Evolutionary conservation across 2,888 invertebrate genomes (phyloP).

Genomic region (Pimpla rufipes): DNA sequence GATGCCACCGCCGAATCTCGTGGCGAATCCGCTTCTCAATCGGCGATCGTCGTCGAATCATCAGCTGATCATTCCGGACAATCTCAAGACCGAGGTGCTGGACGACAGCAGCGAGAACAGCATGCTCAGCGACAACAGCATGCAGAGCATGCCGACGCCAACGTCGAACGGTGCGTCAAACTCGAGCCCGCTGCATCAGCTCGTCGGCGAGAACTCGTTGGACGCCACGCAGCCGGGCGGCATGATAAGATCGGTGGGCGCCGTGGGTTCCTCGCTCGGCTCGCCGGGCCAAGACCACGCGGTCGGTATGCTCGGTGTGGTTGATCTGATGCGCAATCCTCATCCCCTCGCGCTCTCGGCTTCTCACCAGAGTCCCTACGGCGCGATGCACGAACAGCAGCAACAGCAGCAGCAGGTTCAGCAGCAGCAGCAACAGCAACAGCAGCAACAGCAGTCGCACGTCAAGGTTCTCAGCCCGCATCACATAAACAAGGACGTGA

Average conservation of each 20-base stretch:
- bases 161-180: constrained; percentile 76
- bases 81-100: constrained; percentile 87
- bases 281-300: constrained; percentile 81
- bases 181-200: constrained; percentile 81
- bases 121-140: constrained; percentile 85
- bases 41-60: constrained; percentile 88
- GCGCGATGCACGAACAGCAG: constrained; percentile 79
- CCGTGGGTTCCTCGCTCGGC: constrained; percentile 67
- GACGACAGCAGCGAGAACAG: constrained; percentile 92
- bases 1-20: constrained; percentile 89
- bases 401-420: too few species aligned
- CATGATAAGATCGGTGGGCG: constrained; percentile 77
- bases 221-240: constrained; percentile 76
- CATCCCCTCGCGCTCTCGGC: constrained; percentile 77
- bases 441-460: too few species aligned
- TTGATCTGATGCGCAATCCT: constrained; percentile 85
- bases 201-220: constrained; percentile 85
- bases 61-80: constrained; percentile 87
- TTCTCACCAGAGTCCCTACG: constrained; percentile 76
- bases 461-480: constrained; percentile 82
- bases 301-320: constrained; percentile 80
- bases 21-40: constrained; percentile 86
- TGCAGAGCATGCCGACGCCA: constrained; percentile 81
- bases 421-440: too few species aligned
- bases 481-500: constrained; percentile 81